Evolutionary conservation across 2,888 invertebrate species (phyloP), one percentile per base, ranked within the genome.

Genomic region (Drosophila antonietae): DNA sequence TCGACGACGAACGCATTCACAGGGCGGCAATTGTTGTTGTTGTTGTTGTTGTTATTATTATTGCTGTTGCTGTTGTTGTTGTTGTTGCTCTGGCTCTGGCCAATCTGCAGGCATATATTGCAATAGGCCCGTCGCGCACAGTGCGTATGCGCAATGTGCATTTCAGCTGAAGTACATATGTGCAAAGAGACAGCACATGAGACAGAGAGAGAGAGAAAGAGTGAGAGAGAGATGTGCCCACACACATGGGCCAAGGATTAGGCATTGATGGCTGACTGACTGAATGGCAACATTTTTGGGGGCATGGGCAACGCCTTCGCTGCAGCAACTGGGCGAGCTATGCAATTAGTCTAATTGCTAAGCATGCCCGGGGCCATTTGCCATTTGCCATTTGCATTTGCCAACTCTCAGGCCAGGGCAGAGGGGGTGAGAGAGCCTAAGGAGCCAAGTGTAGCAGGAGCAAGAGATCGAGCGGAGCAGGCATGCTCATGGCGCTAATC

Each of bases 271-370:
- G 35, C 18, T 31, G 43, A 56, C 33, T 43, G 47, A 28, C 28
- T 47, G 47, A 28, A 31, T 31, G 43, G 57, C 33, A 35, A 7
- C 58, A n/a, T 23, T 14, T 15, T 15, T 67, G 49, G 23, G 56
- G 69, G 80, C 66, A 64, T 63, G 66, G 71, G 58, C 51, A 49
- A 62, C 69, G 66, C 65, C 77, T 56, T 43, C 66, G 55, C 66
- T 68, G 67, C 76, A 80, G 64, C 76, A 80, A 56, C 75, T 70
- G 76, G 66, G 75, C 61, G 80, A 69, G 46, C 74, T 73, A 83
- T 77, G 90, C 86, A 90, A 87, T 87, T 87, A 87, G 90, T 78
- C 82, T 90, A 87, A 87, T 87, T 87, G 90, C 89, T 75, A 84
- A 89, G 89, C 84, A 88, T 82, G 81, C 88, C 68, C 47, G 37